These are phyloP conservation scores for Drosophila neonasuta DNA, from an alignment of 2,888 invertebrate genomes.

Conservation along the genomic window DNA sequence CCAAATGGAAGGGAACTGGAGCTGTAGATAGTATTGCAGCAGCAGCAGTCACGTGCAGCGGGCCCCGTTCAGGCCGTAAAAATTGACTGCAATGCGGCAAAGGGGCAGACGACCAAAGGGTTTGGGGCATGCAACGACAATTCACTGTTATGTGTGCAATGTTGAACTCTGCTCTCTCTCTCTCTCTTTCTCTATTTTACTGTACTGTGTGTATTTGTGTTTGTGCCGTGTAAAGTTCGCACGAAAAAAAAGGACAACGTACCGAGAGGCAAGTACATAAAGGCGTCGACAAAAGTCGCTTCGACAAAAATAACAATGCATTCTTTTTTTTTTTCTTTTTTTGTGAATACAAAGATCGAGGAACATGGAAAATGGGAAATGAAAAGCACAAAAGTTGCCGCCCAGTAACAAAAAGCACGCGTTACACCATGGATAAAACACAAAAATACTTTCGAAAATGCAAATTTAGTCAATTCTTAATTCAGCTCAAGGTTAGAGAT, in stretches of 20 bases:
- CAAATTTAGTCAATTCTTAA: too few relatives aligned
- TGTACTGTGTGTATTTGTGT: neutral
- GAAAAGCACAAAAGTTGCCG: constrained; percentile 50
- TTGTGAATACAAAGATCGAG: constrained; percentile 14
- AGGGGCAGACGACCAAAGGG: constrained; percentile 33
- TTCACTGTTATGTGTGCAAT: constrained; percentile 40
- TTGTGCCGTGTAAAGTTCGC: neutral
- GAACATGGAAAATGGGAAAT: constrained; percentile 35
- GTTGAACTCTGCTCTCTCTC: constrained; percentile 12
- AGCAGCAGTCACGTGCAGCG: constrained; percentile 68
- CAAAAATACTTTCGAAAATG: too few relatives aligned
- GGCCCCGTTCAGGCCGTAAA: constrained; percentile 45
- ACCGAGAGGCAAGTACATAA: constrained; percentile 51
- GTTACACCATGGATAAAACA: constrained; percentile 10
- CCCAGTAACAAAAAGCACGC: constrained; percentile 4
- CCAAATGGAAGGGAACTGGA: constrained; percentile 10
- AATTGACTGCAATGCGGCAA: constrained; percentile 77
- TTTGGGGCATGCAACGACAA: constrained; percentile 46
- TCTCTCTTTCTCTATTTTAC: too few relatives aligned
- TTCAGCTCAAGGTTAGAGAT: too few relatives aligned
- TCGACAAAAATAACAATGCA: constrained; percentile 33
- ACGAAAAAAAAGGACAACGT: constrained; percentile 58
- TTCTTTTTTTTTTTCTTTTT: neutral
- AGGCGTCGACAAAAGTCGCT: constrained; percentile 32
- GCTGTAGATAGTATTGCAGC: constrained; percentile 4